phyloP scores from a whole-genome alignment of 37 sponge, comb jelly and placozoan species.

The Halichondria panicea region DNA sequence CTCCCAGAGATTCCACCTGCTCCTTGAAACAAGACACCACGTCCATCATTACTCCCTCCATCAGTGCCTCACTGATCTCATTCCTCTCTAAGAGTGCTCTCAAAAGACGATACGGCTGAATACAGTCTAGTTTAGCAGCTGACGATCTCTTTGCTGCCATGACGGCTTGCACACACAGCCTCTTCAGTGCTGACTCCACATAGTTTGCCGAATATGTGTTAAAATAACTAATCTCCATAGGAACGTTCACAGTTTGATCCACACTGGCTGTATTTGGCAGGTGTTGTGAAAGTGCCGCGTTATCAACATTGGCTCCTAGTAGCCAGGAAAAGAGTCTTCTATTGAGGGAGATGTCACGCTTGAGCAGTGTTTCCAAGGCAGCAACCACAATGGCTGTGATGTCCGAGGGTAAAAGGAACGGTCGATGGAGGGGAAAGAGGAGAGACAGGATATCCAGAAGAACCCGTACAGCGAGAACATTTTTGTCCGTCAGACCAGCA shows the following conservation, averaged over 20 bases:
- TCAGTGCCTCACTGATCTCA: conserved; percentile 23
- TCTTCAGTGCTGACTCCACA: conserved; percentile 15
- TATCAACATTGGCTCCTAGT: conserved; percentile 44
- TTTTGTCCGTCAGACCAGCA: conserved; percentile 71
- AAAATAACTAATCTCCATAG: conserved; percentile 40
- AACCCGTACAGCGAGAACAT: conserved; percentile 60
- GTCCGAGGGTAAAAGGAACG: conserved; percentile 32
- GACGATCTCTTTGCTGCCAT: conserved; percentile 2
- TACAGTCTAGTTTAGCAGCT: conserved; percentile 11
- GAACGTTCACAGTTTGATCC: not conserved
- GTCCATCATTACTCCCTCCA: conserved; percentile 41
- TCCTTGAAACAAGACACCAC: conserved; percentile 34
- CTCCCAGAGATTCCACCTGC: conserved; percentile 36
- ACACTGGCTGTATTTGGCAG: not conserved
- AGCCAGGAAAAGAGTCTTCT: conserved; percentile 83
- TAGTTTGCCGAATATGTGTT: conserved; percentile 20
- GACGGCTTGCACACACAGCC: conserved; percentile 2
- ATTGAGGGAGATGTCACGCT: conserved; percentile 81
- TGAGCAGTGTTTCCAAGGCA: conserved; percentile 72
- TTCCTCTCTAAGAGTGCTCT: conserved; percentile 39
- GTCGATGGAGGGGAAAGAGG: conserved; percentile 69
- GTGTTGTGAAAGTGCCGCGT: not conserved
- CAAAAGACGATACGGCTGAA: conserved; percentile 60
- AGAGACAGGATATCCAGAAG: conserved; percentile 60
- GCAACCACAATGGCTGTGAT: conserved; percentile 40